Conservation (phyloP, 2,113 vertebrate genomes). For the Leucopternis melanops region DNA sequence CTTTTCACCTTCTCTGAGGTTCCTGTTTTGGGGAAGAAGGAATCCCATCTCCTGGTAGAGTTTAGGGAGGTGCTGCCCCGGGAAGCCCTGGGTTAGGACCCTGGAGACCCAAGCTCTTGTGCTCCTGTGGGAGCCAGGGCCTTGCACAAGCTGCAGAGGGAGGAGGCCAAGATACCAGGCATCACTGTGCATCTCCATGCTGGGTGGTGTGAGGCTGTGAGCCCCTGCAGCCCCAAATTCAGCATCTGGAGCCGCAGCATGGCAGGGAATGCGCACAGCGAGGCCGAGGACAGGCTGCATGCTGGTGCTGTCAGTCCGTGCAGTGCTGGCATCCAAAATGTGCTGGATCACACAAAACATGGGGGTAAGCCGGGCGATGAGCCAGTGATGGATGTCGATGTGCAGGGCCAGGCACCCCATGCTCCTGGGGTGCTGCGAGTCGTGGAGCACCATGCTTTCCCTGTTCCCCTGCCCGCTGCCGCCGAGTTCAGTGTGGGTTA, state of each 20-base stretch:
- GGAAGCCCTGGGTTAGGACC: neutral
- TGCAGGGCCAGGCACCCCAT: neutral
- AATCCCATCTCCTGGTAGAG: neutral
- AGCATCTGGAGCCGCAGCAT: neutral
- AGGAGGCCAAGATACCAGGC: neutral
- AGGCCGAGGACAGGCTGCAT: neutral
- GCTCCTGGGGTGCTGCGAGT: neutral
- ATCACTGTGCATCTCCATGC: neutral
- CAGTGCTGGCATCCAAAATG: fast-evolving
- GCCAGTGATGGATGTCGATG: neutral
- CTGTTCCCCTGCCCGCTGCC: neutral
- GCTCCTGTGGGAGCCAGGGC: neutral
- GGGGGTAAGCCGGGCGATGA: fast-evolving
- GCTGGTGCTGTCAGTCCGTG: too few relatives aligned
- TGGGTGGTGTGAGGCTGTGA: fast-evolving
- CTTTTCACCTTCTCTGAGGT: neutral
- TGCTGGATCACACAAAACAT: neutral
- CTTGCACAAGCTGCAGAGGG: neutral
- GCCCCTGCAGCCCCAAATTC: neutral
- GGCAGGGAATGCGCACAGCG: fast-evolving
- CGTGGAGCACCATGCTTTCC: neutral
- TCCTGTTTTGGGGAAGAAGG: neutral
- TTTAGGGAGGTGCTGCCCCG: neutral
- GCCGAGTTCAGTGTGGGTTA: neutral
- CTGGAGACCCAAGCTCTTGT: neutral